Evolutionary conservation across 2,888 invertebrate species (phyloP).

Genomic region (Heteropelma amictum): DNA sequence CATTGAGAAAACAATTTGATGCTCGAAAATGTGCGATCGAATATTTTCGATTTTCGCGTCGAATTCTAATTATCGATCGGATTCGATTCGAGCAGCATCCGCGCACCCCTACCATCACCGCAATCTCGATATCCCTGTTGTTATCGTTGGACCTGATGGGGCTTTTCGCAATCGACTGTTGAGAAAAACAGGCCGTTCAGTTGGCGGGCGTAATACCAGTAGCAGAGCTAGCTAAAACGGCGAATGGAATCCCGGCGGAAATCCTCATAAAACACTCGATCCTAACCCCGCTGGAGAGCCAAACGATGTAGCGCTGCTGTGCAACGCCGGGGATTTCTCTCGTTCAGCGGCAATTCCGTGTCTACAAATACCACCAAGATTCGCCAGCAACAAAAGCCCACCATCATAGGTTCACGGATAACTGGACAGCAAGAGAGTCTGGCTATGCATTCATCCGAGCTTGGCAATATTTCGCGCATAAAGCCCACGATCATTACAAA

Average conservation of each 20-base stretch:
- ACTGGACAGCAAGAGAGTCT: conserved; percentile 32
- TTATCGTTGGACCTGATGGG: too few species aligned
- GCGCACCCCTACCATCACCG: too few species aligned
- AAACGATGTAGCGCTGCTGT: background rate
- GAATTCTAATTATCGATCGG: too few species aligned
- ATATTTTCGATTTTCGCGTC: too few species aligned
- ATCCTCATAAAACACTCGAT: conserved; percentile 28
- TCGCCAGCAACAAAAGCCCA: conserved; percentile 16
- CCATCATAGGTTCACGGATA: conserved; percentile 33
- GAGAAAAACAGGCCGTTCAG: background rate
- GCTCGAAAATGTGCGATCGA: too few species aligned
- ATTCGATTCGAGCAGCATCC: too few species aligned
- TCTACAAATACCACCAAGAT: conserved; percentile 9
- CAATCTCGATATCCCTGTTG: too few species aligned
- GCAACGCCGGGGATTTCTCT: too few species aligned
- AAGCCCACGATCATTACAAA: conserved; percentile 39
- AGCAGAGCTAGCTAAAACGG: background rate
- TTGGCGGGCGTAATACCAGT: background rate
- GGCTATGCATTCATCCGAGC: conserved; percentile 36
- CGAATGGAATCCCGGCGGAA: conserved; percentile 21
- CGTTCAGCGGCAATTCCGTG: too few species aligned
- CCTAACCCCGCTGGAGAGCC: background rate
- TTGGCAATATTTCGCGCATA: conserved; percentile 38
- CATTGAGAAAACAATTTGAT: too few species aligned
- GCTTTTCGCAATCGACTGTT: background rate